These are phyloP conservation scores for Sitta europaea DNA, from an alignment of 2,113 vertebrate species.

Conservation along the genomic window DNA sequence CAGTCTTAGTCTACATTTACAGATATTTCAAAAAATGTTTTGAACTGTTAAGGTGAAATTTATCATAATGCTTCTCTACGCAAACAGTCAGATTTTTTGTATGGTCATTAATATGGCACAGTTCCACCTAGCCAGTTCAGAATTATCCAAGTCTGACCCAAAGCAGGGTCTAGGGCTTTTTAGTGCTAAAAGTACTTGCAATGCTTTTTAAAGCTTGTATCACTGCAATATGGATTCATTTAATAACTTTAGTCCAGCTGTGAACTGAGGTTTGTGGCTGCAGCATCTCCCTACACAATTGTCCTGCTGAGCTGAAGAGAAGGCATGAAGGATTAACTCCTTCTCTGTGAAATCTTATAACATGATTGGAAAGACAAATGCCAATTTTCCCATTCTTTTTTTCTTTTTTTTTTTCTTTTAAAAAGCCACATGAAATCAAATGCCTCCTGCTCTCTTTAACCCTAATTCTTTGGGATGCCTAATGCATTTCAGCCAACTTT, in stretches of 20 bases:
- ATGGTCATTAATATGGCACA: neutral
- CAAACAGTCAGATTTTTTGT: neutral
- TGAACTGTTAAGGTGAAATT: slow-evolving; percentile 17
- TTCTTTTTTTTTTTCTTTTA: neutral
- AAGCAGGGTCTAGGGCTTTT: neutral
- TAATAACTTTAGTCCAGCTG: neutral
- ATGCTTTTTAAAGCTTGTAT: neutral
- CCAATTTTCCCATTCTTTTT: neutral
- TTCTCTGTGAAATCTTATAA: neutral
- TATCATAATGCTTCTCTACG: neutral
- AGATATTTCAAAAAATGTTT: neutral
- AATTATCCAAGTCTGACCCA: neutral
- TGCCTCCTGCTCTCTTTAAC: neutral
- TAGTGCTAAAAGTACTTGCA: neutral
- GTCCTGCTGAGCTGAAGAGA: neutral
- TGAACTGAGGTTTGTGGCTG: neutral
- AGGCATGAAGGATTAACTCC: neutral
- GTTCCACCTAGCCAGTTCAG: neutral
- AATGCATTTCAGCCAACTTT: neutral
- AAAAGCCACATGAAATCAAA: neutral
- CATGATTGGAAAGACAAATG: neutral
- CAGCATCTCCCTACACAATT: neutral
- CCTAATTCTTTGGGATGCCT: neutral
- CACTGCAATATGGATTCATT: neutral
- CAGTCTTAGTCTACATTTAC: neutral